phyloP scores from a whole-genome alignment of 2,113 vertebrate genomes.

The Dromaius novaehollandiae region DNA sequence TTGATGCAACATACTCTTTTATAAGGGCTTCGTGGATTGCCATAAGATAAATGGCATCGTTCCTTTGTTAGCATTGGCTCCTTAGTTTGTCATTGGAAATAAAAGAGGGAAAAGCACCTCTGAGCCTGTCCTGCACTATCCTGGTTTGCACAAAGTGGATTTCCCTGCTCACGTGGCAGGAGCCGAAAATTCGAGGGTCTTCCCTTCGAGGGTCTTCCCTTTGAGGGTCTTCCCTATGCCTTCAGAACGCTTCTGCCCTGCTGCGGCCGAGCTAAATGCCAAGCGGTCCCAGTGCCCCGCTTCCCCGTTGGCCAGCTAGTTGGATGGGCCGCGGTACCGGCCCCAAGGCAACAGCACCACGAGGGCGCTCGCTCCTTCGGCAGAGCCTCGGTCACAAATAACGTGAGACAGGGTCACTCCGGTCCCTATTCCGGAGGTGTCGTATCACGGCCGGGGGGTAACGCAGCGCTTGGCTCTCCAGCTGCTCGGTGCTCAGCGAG shows the following conservation, averaged over 20 bases:
- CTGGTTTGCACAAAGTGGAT: conserved; percentile 48
- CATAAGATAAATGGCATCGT: conserved; percentile 50
- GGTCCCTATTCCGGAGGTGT: background rate
- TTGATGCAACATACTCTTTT: conserved; percentile 23
- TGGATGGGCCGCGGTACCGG: conserved; percentile 40
- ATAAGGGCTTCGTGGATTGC: conserved; percentile 54
- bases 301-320: conserved; percentile 36
- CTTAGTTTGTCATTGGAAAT: conserved; percentile 48
- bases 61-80: conserved; percentile 46
- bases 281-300: conserved; percentile 25
- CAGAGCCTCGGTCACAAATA: background rate
- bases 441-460: background rate
- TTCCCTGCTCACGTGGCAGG: conserved; percentile 41
- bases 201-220: too few species aligned
- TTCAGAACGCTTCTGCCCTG: conserved; percentile 45
- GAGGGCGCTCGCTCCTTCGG: background rate
- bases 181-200: too few species aligned
- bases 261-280: conserved; percentile 44
- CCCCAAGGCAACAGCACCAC: background rate
- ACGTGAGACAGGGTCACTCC: background rate
- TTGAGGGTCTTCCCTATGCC: conserved; percentile 42
- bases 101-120: background rate
- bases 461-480: background rate
- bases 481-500: background rate
- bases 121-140: conserved; percentile 17